Conservation (phyloP, 2,797 vertebrate genomes). For the Cichlasoma orientale region DNA sequence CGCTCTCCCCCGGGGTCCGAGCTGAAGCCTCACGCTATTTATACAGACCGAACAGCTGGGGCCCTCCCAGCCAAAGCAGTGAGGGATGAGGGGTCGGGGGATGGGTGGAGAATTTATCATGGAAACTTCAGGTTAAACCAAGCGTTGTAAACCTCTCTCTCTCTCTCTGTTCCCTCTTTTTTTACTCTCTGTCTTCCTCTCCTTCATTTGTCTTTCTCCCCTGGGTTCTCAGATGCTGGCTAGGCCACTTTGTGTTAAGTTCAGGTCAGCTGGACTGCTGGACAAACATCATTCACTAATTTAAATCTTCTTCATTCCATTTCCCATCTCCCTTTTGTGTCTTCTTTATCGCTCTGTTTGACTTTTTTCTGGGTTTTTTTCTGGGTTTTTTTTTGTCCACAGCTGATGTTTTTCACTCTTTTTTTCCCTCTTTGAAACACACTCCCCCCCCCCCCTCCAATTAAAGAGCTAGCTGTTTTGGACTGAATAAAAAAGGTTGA, state of each 20-base stretch:
- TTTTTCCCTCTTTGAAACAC: conserved; percentile 8
- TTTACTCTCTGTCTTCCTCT: conserved; percentile 26
- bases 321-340: neutral
- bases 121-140: conserved; percentile 83
- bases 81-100: conserved; percentile 54
- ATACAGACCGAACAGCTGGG: conserved; percentile 87
- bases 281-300: conserved; percentile 35
- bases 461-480: conserved; percentile 49
- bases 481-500: conserved; percentile 36
- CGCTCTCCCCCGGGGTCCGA: conserved; percentile 74
- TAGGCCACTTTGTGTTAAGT: conserved; percentile 38
- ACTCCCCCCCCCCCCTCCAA: conserved; percentile 2
- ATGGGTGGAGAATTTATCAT: conserved; percentile 74
- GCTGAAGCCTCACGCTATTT: conserved; percentile 82
- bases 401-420: conserved; percentile 24
- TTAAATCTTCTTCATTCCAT: conserved; percentile 17
- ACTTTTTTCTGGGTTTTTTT: neutral
- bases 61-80: conserved; percentile 81
- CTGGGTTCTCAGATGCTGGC: conserved; percentile 29
- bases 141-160: conserved; percentile 71
- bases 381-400: neutral
- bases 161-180: conserved; percentile 54
- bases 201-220: conserved; percentile 41
- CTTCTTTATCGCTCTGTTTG: neutral
- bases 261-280: conserved; percentile 44